These are phyloP conservation scores for Menidia menidia DNA, from an alignment of 2,797 vertebrate genomes.

Conservation along the genomic window DNA sequence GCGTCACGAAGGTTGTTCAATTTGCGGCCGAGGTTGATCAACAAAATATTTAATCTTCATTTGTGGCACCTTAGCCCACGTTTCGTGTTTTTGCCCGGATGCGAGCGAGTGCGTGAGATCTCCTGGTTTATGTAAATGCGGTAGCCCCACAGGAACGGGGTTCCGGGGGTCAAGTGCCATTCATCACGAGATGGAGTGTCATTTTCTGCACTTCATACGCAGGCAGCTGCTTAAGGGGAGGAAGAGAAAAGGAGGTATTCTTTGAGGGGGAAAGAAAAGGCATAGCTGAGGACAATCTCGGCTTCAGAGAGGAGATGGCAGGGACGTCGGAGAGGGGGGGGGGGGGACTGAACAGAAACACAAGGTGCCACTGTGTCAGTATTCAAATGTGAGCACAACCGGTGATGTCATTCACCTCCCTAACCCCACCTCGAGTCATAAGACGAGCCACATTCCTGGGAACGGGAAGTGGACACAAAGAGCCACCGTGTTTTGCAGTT, in stretches of 20 bases:
- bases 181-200: conserved; percentile 97
- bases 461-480: conserved; percentile 90
- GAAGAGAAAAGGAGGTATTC: conserved; percentile 90
- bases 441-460: conserved; percentile 91
- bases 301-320: conserved; percentile 82
- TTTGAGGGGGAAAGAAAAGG: conserved; percentile 84
- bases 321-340: conserved; percentile 49
- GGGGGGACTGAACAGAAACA: conserved; percentile 83
- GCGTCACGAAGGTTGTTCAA: conserved; percentile 68
- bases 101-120: conserved; percentile 74
- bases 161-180: conserved; percentile 94
- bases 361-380: conserved; percentile 97
- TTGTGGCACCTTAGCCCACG: conserved; percentile 69
- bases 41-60: conserved; percentile 84
- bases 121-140: conserved; percentile 90
- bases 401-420: conserved; percentile 91
- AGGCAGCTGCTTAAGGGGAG: conserved; percentile 76
- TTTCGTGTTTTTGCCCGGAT: conserved; percentile 19
- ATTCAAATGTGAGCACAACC: conserved; percentile 88
- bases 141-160: conserved; percentile 85
- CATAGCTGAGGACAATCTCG: conserved; percentile 86
- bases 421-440: conserved; percentile 93
- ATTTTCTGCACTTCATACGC: conserved; percentile 90
- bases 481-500: conserved; percentile 87
- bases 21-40: conserved; percentile 69